Base-by-base conservation (phyloP, 2,113 vertebrate species). In the Brachypodius melanocephalos region DNA sequence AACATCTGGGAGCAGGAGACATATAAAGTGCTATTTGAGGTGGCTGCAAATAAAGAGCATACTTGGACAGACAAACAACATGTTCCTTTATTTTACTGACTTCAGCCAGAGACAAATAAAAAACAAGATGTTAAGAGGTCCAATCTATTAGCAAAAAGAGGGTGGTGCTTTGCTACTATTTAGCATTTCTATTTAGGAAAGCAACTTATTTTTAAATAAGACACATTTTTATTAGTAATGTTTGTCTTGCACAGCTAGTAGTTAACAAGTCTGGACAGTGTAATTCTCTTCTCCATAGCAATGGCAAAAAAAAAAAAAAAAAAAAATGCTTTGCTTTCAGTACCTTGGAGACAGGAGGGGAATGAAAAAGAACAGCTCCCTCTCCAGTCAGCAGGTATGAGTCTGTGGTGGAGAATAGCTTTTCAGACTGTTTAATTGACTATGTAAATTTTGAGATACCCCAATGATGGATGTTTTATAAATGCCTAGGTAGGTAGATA, bases 391-490 rank as follows among this genome's bases (percentile, higher is more conserved):
- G 58, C 78, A 83, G 69, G 38, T 58, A 43, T 28, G 54, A 74
- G 46, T 31, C 49, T 85, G 20, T 82, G 55, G 28, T 66, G 8
- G 25, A 71, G 80, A 91, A 77, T 0, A 82, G 40, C 59, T 82
- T 91, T 94, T 69, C 46, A 58, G 71, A 62, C 75, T 77, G 42
- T 63, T 83, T 88, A 93, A 91, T 43, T 63, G 74, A 29, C 58
- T 85, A 38, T 71, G 59, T 77, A 92, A 94, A 71, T 85, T 82
- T 38, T 85, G 63, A 86, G 82, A 54, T 71, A 88, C 32, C 46
- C 82, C 32, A 65, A 73, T 94, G 91, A 97, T 88, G 77, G 84
- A 96, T 94, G 77, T 46, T 87, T 87, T 91, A 72, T 82, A 92
- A 94, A 91, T 85, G 54, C 58, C n/a, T 85, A 66, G 55, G 85